phyloP scores from a whole-genome alignment of 2,888 invertebrate species.

The Drosophila paramelanica region DNA sequence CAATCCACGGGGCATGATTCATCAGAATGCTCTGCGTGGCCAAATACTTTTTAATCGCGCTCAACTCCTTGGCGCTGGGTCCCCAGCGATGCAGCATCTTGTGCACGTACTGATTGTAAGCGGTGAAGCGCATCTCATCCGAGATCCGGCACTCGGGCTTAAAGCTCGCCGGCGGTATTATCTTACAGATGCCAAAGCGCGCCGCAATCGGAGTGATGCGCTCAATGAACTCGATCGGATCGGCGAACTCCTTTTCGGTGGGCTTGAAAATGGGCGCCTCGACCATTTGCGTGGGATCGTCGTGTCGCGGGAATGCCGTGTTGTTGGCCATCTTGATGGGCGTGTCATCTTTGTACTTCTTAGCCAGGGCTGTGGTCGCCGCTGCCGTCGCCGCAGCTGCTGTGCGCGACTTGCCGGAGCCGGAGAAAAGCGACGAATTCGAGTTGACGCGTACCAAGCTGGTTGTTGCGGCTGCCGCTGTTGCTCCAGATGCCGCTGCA shows the following conservation, averaged over 20 bases:
- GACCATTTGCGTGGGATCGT: constrained; percentile 87
- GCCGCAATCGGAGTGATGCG: constrained; percentile 91
- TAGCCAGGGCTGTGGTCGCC: constrained; percentile 77
- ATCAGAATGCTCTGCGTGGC: constrained; percentile 91
- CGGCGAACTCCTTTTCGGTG: constrained; percentile 92
- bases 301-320: constrained; percentile 85
- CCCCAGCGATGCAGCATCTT: constrained; percentile 96
- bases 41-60: constrained; percentile 93
- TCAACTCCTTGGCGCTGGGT: constrained; percentile 92
- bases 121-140: constrained; percentile 94
- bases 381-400: constrained; percentile 40
- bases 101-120: constrained; percentile 95
- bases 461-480: constrained; percentile 34
- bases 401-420: constrained; percentile 83
- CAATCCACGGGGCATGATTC: constrained; percentile 92
- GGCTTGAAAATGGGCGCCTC: constrained; percentile 93
- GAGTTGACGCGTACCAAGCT: constrained; percentile 83
- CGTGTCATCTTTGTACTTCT: constrained; percentile 84
- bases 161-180: constrained; percentile 92
- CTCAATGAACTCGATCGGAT: constrained; percentile 94
- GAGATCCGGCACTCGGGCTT: constrained; percentile 92
- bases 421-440: constrained; percentile 84
- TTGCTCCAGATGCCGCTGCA: constrained; percentile 24
- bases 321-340: constrained; percentile 85
- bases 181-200: constrained; percentile 93